Evolutionary conservation across 2,888 invertebrate species (phyloP).

Genomic region (Acanthosepion esculentum): DNA sequence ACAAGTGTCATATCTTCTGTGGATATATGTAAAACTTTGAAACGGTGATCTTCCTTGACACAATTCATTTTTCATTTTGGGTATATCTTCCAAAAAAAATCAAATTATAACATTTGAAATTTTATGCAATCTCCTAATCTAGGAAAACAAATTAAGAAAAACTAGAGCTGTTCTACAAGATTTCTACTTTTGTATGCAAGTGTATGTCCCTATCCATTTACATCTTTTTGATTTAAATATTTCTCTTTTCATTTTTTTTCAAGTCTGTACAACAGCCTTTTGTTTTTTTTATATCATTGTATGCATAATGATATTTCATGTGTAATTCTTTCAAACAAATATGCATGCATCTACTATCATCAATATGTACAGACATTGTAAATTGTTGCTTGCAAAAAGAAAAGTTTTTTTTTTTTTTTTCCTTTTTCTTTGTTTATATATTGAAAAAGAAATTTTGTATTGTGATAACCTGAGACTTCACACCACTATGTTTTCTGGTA

Average conservation of each 20-base stretch:
- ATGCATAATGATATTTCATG: constrained; percentile 33
- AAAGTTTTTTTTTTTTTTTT: not conserved
- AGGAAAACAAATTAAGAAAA: not conserved
- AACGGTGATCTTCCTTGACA: not conserved
- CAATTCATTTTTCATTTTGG: not conserved
- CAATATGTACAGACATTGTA: not conserved
- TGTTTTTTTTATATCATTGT: not conserved
- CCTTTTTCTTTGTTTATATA: not conserved
- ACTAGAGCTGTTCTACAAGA: not conserved
- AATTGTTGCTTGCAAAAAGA: not conserved
- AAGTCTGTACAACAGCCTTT: not conserved
- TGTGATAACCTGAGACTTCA: not conserved
- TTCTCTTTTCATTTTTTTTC: not conserved
- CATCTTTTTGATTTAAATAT: not conserved
- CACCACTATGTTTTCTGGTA: not conserved
- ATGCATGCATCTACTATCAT: not conserved
- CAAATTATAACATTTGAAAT: too few species aligned
- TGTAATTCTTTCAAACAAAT: not conserved
- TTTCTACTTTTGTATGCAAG: not conserved
- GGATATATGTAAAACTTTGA: too few species aligned
- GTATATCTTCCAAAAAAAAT: too few species aligned
- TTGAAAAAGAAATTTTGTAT: not conserved
- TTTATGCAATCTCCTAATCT: not conserved
- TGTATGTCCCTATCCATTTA: not conserved
- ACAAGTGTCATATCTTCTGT: too few species aligned